Conservation (phyloP, 2,888 invertebrate species). For the Minunthozetes semirufus region DNA sequence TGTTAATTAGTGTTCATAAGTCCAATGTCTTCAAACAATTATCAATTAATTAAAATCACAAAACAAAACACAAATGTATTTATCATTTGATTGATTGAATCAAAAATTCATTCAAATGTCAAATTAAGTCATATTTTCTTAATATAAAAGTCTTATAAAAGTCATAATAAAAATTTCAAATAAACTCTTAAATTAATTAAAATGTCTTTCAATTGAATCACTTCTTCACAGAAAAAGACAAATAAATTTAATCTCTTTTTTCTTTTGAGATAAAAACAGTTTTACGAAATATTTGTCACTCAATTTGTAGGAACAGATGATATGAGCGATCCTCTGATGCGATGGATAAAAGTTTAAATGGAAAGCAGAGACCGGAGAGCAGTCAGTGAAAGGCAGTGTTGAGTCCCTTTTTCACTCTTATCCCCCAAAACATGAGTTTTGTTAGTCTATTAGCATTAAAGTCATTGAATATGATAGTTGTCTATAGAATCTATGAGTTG, state of each 20-base stretch:
- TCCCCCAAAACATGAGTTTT: slow-evolving; percentile 17
- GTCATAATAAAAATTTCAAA: no score
- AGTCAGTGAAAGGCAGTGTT: background rate
- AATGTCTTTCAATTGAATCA: no score
- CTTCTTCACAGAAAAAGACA: background rate
- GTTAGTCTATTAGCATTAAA: slow-evolving; percentile 19
- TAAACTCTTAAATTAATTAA: no score
- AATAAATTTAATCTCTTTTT: background rate
- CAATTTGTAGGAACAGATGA: background rate
- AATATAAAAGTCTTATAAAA: no score
- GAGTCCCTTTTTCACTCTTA: background rate
- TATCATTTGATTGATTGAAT: background rate
- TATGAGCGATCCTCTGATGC: background rate
- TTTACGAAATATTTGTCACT: background rate
- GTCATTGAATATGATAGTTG: slow-evolving; percentile 26
- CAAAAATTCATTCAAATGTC: background rate
- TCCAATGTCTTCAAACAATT: no score
- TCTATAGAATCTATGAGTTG: background rate
- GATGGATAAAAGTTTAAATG: slow-evolving; percentile 13
- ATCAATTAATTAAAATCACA: background rate
- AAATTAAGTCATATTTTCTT: background rate
- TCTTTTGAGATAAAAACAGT: background rate
- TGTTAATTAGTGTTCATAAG: background rate
- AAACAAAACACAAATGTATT: background rate
- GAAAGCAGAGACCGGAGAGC: slow-evolving; percentile 1